A percentile compares a stretch with the other conserved stretches of the same genome.
Conservation (phyloP, 2,113 vertebrate species). For the Gallinago undulata region DNA sequence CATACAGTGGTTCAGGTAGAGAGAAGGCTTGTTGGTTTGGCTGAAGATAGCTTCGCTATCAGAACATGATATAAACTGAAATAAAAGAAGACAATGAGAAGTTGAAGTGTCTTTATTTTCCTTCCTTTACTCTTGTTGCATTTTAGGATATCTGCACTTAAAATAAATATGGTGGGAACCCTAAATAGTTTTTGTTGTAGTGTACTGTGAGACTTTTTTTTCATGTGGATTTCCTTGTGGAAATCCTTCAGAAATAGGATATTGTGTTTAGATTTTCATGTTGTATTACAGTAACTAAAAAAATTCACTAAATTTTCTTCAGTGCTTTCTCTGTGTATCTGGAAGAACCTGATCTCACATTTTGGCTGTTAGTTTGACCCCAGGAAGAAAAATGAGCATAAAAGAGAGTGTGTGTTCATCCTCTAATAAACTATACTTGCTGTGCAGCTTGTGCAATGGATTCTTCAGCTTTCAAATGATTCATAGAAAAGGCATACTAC, state of each 20-base stretch:
- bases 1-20: not conserved
- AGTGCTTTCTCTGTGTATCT: not conserved
- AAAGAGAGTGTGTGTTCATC: not conserved
- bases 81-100: not conserved
- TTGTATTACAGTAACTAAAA: not conserved
- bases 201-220: not conserved
- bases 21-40: not conserved
- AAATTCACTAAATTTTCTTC: not conserved
- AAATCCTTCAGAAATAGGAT: not conserved
- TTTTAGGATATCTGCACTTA: not conserved
- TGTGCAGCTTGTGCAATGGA: not conserved
- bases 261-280: not conserved
- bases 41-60: not conserved
- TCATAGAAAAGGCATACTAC: not conserved
- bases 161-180: not conserved
- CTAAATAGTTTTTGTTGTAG: not conserved
- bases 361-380: not conserved
- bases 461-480: not conserved
- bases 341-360: not conserved
- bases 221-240: not conserved
- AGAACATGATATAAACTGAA: not conserved
- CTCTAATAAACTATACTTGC: not conserved
- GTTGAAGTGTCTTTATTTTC: not conserved
- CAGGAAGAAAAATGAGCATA: not conserved
- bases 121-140: not conserved